Conservation (phyloP, 2,113 vertebrate genomes). For the Myotis lucifugus region DNA sequence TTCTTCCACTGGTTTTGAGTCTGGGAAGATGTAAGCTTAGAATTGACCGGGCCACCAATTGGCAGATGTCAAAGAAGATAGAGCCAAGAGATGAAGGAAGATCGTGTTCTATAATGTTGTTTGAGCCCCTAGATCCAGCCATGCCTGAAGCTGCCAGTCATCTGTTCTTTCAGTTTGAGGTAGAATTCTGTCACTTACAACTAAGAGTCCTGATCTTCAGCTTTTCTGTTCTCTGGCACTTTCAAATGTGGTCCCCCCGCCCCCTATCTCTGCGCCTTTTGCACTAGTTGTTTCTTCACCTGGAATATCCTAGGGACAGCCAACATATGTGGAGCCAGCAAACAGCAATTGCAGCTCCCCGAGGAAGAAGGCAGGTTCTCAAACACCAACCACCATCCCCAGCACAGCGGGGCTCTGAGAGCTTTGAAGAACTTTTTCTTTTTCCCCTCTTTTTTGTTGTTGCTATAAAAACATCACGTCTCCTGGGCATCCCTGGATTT, state of each 20-base stretch:
- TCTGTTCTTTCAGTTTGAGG: not conserved
- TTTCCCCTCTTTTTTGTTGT: no score
- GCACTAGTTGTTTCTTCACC: not conserved
- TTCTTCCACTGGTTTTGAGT: not conserved
- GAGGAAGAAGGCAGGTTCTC: not conserved
- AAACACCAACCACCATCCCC: not conserved
- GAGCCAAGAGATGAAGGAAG: not conserved
- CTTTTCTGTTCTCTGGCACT: not conserved
- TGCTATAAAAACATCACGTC: conserved; percentile 42
- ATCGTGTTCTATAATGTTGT: not conserved
- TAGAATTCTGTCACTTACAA: not conserved
- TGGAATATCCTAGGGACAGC: not conserved
- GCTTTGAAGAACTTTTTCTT: not conserved
- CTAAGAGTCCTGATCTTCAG: not conserved
- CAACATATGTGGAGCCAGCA: not conserved
- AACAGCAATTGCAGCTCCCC: not conserved
- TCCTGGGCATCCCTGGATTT: conserved; percentile 48
- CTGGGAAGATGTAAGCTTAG: not conserved
- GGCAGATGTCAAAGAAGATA: not conserved
- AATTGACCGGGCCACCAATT: not conserved
- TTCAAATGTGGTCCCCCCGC: not conserved
- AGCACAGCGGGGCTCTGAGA: not conserved
- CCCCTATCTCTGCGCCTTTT: not conserved
- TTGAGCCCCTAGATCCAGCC: not conserved
- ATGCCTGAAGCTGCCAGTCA: not conserved